Percentiles rank a stretch among this genome's conserved stretches.
phyloP scores from a whole-genome alignment of 1,140 invertebrate species.

The Ectropis grisescens region DNA sequence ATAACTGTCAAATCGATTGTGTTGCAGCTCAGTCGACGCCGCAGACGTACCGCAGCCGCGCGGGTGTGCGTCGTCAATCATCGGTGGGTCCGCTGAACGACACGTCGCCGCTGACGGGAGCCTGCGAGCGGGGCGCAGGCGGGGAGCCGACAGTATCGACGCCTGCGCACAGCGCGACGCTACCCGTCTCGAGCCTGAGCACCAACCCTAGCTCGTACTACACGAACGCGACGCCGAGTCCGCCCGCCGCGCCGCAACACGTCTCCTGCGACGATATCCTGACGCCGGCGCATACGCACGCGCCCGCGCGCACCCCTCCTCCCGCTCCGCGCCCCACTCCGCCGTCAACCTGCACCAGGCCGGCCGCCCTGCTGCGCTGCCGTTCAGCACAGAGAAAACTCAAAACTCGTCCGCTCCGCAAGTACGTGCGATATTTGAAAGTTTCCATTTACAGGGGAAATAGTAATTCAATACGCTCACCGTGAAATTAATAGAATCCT shows the following conservation, averaged over 20 bases:
- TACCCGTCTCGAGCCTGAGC: conserved; percentile 55
- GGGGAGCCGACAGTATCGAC: conserved; percentile 52
- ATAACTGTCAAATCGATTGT: no score
- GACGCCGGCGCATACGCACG: conserved; percentile 32
- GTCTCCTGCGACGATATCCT: conserved; percentile 60
- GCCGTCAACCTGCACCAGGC: conserved; percentile 58
- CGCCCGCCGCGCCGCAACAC: conserved; percentile 44
- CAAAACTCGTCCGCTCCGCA: conserved; percentile 32
- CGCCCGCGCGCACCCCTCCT: conserved; percentile 43
- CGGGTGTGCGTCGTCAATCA: conserved; percentile 71
- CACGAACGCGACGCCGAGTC: conserved; percentile 54
- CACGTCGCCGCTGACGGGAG: conserved; percentile 59
- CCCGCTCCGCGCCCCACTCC: conserved; percentile 60
- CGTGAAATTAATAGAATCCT: no score
- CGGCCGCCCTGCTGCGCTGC: conserved; percentile 38
- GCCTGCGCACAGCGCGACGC: conserved; percentile 50
- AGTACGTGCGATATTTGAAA: no score
- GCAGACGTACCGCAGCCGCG: conserved; percentile 68
- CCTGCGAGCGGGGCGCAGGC: conserved; percentile 29
- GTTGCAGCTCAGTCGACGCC: conserved; percentile 71
- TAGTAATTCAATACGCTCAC: no score
- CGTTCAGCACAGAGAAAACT: conserved; percentile 32
- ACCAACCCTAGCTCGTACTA: conserved; percentile 60
- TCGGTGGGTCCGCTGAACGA: conserved; percentile 70
- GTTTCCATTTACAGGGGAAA: no score